Evolutionary conservation across 1,140 invertebrate species (phyloP).

Genomic region (Solenopsis fugax): DNA sequence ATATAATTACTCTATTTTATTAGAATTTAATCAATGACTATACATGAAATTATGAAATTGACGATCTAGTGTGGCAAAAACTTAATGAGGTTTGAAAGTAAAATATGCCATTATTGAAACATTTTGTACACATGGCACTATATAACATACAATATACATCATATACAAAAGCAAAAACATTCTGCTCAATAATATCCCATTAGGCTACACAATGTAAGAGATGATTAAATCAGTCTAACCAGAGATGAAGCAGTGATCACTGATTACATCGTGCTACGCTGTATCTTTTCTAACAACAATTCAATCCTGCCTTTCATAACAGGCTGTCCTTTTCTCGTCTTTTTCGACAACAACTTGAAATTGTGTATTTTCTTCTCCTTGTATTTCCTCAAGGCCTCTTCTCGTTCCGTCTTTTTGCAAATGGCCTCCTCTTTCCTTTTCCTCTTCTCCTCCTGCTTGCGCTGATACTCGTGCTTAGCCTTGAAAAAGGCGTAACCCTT

Average conservation of each 20-base stretch:
- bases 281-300: constrained; percentile 90
- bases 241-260: neutral
- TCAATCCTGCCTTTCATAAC: constrained; percentile 92
- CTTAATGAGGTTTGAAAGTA: constrained; percentile 1
- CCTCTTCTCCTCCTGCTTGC: constrained; percentile 87
- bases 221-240: neutral
- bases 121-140: neutral
- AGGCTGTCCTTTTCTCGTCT: constrained; percentile 92
- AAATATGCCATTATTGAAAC: neutral
- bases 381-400: constrained; percentile 89
- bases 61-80: neutral
- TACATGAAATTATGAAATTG: too few species aligned
- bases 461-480: constrained; percentile 87
- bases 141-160: neutral
- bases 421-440: constrained; percentile 86
- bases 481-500: constrained; percentile 85
- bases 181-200: neutral
- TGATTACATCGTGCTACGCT: constrained; percentile 71
- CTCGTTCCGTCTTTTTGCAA: constrained; percentile 87
- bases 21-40: neutral
- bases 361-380: constrained; percentile 89
- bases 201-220: neutral
- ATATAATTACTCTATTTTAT: neutral
- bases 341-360: constrained; percentile 90
- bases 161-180: neutral